Evolutionary conservation across 2,113 vertebrate species (phyloP).

Genomic region (Diadophis punctatus): DNA sequence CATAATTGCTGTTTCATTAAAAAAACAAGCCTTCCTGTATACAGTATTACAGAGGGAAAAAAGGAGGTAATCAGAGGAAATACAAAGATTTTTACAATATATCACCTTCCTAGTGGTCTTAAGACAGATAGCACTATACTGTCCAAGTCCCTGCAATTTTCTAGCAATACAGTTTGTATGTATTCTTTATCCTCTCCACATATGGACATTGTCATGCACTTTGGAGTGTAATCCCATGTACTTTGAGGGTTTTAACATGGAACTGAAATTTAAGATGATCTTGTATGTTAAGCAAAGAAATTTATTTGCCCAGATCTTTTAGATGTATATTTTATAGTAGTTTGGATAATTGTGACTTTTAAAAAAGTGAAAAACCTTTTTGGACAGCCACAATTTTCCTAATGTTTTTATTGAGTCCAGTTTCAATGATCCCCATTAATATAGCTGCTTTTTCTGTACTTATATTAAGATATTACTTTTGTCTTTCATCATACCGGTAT

Average conservation of each 20-base stretch:
- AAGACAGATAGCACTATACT: neutral
- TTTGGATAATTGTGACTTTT: neutral
- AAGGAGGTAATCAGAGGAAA: neutral
- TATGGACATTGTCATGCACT: neutral
- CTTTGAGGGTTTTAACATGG: neutral
- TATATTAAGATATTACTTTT: conserved; percentile 2
- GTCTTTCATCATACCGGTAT: conserved; percentile 1
- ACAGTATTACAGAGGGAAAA: neutral
- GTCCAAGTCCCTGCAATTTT: neutral
- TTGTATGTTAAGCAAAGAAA: neutral
- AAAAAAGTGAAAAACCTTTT: neutral
- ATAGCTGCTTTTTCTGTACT: conserved; percentile 12
- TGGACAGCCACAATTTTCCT: neutral
- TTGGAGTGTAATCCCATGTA: neutral
- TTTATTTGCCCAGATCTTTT: neutral
- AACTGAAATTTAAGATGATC: neutral
- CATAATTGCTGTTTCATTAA: neutral
- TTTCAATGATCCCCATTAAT: conserved; percentile 28
- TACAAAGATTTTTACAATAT: neutral
- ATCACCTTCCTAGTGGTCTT: neutral
- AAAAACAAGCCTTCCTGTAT: neutral
- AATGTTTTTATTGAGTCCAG: conserved; percentile 17
- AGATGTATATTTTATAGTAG: neutral
- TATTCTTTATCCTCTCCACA: neutral
- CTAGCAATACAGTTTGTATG: neutral